Conservation (phyloP, 2,888 invertebrate species). For the Liodrosophila aerea region DNA sequence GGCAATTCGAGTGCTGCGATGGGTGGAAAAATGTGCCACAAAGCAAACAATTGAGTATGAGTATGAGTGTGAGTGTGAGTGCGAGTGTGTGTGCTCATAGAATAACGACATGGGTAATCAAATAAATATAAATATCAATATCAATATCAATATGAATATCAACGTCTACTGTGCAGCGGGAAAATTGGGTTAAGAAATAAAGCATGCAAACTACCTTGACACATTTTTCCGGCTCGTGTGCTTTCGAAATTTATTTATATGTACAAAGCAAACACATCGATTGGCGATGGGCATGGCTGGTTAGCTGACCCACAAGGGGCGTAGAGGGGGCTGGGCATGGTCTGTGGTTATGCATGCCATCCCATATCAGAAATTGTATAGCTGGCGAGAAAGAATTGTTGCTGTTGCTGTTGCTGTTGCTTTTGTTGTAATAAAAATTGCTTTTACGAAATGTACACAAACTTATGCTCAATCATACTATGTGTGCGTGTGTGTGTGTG, state of each 20-base stretch:
- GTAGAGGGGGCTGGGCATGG: not conserved
- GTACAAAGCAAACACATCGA: constrained; percentile 36
- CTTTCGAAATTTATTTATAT: constrained; percentile 48
- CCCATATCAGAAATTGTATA: constrained; percentile 29
- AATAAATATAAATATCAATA: constrained; percentile 13
- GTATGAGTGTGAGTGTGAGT: constrained; percentile 2
- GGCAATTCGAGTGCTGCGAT: not conserved
- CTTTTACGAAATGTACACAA: constrained; percentile 12
- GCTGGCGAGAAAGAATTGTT: constrained; percentile 19
- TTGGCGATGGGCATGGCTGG: constrained; percentile 6
- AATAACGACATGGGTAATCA: constrained; percentile 17
- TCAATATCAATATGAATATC: constrained; percentile 2
- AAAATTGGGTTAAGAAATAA: constrained; percentile 73
- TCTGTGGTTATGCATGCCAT: constrained; percentile 14
- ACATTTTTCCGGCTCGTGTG: constrained; percentile 46
- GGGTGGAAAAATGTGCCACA: constrained; percentile 10
- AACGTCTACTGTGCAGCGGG: constrained; percentile 18
- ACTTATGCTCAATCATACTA: not conserved
- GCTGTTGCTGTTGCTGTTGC: constrained; percentile 10
- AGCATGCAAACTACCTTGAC: constrained; percentile 73
- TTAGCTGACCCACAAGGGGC: not conserved
- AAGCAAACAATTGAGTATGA: not conserved
- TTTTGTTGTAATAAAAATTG: constrained; percentile 43
- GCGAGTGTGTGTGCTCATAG: constrained; percentile 14
- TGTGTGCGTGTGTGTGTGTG: too few relatives aligned